A percentile compares a stretch with the other conserved stretches of the same genome.
Evolutionary conservation across 1,140 invertebrate genomes (phyloP).

Genomic region (Paralvinella palmiformis): DNA sequence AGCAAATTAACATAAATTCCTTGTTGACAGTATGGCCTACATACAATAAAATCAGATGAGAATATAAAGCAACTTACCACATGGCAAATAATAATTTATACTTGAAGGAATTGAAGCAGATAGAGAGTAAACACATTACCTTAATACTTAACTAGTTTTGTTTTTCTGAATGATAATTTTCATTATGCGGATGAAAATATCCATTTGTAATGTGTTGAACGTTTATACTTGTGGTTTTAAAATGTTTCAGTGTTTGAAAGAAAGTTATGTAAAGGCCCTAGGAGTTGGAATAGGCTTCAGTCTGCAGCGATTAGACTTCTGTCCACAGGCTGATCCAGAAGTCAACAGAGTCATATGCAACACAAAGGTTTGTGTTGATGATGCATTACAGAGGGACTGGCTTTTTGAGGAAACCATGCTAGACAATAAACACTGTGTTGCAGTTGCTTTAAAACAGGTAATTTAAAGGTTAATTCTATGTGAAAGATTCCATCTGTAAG

Average conservation of each 20-base stretch:
- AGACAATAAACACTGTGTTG: slow-evolving; percentile 72
- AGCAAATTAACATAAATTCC: too few relatives aligned
- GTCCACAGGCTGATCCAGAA: slow-evolving; percentile 54
- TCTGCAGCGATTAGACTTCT: slow-evolving; percentile 70
- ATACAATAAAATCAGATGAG: too few relatives aligned
- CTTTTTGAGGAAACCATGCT: slow-evolving; percentile 80
- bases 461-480: too few relatives aligned
- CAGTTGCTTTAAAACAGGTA: slow-evolving; percentile 58
- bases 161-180: too few relatives aligned
- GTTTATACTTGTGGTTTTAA: slow-evolving; percentile 6
- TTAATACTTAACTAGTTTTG: neutral
- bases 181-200: too few relatives aligned
- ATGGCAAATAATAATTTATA: too few relatives aligned
- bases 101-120: too few relatives aligned
- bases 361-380: slow-evolving; percentile 64
- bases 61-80: too few relatives aligned
- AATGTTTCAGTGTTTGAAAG: slow-evolving; percentile 75
- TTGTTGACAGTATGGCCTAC: too few relatives aligned
- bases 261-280: slow-evolving; percentile 87
- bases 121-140: too few relatives aligned
- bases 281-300: slow-evolving; percentile 77
- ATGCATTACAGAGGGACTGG: slow-evolving; percentile 62
- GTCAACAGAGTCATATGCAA: slow-evolving; percentile 56
- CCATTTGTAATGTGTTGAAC: neutral
- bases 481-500: too few relatives aligned